Evolutionary conservation across 2,888 invertebrate species (phyloP).

Genomic region (Elysia crispata): DNA sequence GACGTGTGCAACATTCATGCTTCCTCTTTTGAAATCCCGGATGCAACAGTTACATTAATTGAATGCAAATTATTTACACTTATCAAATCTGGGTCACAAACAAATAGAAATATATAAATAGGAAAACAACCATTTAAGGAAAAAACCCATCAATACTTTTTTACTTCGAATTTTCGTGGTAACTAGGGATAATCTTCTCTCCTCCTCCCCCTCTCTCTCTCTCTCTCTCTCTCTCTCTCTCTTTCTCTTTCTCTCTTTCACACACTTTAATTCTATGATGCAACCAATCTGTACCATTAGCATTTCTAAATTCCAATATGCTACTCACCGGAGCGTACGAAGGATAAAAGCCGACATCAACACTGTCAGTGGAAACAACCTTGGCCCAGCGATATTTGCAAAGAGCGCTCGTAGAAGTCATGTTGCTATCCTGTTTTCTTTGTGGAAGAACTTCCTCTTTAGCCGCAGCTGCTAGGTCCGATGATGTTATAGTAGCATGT

Average conservation of each 20-base stretch:
- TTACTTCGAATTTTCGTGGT: not conserved
- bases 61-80: too few species aligned
- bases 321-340: constrained; percentile 62
- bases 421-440: too few species aligned
- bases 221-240: constrained; percentile 36
- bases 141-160: not conserved
- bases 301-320: not conserved
- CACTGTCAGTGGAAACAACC: constrained; percentile 56
- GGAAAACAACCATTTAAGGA: too few species aligned
- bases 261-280: not conserved
- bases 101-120: too few species aligned
- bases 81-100: too few species aligned
- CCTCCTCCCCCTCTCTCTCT: constrained; percentile 16
- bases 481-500: too few species aligned
- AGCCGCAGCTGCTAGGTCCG: too few species aligned
- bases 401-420: constrained; percentile 40
- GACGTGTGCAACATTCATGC: too few species aligned
- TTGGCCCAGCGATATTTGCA: constrained; percentile 67
- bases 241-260: constrained; percentile 22
- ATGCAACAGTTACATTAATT: too few species aligned
- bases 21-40: too few species aligned
- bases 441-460: too few species aligned
- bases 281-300: too few species aligned
- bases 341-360: constrained; percentile 63
- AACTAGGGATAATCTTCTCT: not conserved